Conservation (phyloP, 2,888 invertebrate species). For the Brachyptera putata region DNA sequence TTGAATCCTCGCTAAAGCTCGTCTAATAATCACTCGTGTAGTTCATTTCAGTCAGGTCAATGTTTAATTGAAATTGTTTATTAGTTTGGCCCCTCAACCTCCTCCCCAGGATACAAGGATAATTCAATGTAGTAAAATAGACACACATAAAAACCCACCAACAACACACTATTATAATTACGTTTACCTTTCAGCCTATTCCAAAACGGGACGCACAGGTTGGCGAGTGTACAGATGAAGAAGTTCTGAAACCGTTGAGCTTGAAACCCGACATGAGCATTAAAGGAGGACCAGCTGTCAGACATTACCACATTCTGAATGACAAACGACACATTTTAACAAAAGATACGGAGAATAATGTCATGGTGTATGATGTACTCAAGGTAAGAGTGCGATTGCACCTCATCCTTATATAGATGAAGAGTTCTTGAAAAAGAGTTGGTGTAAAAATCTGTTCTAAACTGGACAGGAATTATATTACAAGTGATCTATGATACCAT, state of each 20-base stretch:
- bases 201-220: slow-evolving; percentile 40
- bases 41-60: no score
- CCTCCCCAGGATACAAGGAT: no score
- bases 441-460: background rate
- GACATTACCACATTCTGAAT: slow-evolving; percentile 87
- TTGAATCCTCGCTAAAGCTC: no score
- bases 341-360: slow-evolving; percentile 86
- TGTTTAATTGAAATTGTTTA: no score
- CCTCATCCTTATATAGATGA: no score
- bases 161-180: no score
- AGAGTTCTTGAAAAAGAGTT: no score
- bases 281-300: slow-evolving; percentile 89
- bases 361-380: slow-evolving; percentile 91
- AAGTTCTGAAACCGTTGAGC: slow-evolving; percentile 41
- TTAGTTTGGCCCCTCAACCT: no score
- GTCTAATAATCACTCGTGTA: no score
- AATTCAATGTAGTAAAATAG: no score
- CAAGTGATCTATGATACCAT: background rate
- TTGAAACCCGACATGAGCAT: slow-evolving; percentile 51
- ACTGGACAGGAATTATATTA: background rate
- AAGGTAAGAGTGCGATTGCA: no score
- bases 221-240: slow-evolving; percentile 32
- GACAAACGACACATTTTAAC: slow-evolving; percentile 95
- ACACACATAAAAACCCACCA: no score
- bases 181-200: slow-evolving; percentile 46